Percentiles rank a stretch among this genome's conserved stretches.
Conservation (phyloP, 2,113 vertebrate genomes). For the Dicrurus megarhynchus region DNA sequence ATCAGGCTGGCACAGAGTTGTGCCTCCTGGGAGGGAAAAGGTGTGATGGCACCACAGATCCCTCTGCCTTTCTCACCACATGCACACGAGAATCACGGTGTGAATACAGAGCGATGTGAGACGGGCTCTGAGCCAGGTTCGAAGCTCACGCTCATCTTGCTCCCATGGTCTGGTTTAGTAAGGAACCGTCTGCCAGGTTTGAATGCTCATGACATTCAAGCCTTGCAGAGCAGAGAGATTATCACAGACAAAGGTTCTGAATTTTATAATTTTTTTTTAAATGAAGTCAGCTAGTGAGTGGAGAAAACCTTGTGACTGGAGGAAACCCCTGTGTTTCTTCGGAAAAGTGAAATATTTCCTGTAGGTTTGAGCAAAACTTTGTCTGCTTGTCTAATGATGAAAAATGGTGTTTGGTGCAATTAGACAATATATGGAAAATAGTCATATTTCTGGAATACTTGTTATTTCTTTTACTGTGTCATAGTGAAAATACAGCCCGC, state of each 20-base stretch:
- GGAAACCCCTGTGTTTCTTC: neutral
- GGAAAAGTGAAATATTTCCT: neutral
- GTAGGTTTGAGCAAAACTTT: neutral
- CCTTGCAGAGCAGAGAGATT: neutral
- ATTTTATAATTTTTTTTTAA: neutral
- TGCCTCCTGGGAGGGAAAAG: neutral
- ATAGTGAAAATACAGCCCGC: neutral
- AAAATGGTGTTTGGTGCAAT: neutral
- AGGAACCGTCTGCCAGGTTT: neutral
- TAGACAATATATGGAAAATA: neutral
- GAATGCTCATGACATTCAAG: rapidly evolving
- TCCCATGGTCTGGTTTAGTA: neutral
- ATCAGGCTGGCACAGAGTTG: neutral
- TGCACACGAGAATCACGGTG: rapidly evolving
- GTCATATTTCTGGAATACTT: neutral
- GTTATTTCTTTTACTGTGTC: neutral
- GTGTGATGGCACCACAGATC: neutral
- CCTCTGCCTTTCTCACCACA: rapidly evolving
- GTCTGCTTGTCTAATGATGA: neutral
- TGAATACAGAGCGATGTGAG: rapidly evolving
- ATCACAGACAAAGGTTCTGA: neutral
- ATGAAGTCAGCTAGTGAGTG: neutral
- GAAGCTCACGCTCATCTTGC: neutral
- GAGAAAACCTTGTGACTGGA: neutral
- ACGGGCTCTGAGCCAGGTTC: rapidly evolving